Evolutionary conservation across 2,113 vertebrate species (phyloP).

Genomic region (Cebus imitator): DNA sequence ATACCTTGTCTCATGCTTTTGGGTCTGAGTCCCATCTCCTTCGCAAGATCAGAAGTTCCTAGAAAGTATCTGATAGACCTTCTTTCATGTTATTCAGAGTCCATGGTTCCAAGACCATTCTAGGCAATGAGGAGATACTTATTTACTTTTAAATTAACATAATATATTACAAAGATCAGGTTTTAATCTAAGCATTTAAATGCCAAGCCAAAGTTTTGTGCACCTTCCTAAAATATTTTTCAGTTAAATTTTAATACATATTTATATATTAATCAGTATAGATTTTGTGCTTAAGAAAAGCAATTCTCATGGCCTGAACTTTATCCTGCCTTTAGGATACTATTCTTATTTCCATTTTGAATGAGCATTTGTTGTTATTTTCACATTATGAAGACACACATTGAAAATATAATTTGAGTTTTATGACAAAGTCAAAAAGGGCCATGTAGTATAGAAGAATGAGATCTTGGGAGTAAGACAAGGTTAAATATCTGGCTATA

Average conservation of each 20-base stretch:
- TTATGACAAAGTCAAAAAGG: neutral
- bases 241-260: too few relatives aligned
- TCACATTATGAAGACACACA: neutral
- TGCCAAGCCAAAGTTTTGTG: neutral
- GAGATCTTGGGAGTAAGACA: neutral
- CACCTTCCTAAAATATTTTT: neutral
- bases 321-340: neutral
- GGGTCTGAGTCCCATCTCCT: neutral
- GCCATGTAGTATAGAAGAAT: neutral
- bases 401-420: neutral
- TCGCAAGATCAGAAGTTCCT: neutral
- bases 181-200: neutral
- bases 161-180: neutral
- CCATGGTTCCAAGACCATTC: neutral
- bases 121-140: neutral
- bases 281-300: slow-evolving; percentile 8
- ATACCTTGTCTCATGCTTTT: neutral
- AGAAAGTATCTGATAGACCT: neutral
- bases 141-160: neutral
- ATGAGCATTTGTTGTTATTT: neutral
- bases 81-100: neutral
- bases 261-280: neutral
- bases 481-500: neutral
- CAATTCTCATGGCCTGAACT: neutral
- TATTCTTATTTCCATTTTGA: neutral